Evolutionary conservation across 2,888 invertebrate genomes (phyloP), one percentile per base, ranked within the genome.

Genomic region (Acronicta psi): DNA sequence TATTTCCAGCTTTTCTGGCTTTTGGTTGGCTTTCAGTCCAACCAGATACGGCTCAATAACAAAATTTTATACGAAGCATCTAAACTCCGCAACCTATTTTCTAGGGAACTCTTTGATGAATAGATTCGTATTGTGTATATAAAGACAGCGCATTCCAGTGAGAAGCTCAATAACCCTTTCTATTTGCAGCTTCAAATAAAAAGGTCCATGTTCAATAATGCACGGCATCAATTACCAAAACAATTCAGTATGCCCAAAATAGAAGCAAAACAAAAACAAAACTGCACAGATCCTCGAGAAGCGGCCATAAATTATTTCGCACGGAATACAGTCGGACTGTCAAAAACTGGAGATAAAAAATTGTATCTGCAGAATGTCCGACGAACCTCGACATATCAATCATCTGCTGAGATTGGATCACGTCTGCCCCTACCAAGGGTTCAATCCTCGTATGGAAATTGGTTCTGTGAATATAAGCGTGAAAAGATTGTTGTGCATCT

Each of bases 341-440:
- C 84, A 84, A 82, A 86, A 85, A 72, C 64, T 72, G 67, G 75
- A 80, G 80, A 82, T 84, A 85, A 87, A 88, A 87, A 74, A 74
- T 69, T 59, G 72, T 58, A 61, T 64, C 64, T 59, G 58, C 57
- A 82, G 81, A 76, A 81, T 75, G 75, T 71, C 73, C 73, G 67
- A 50, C 71, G 63, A 73, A 61, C 64, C 77, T 68, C 77, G 75
- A 79, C 82, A 69, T 84, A 88, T 89, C 89, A 86, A 87, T 89
- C 88, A 88, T 80, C 70, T 67, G 59, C 71, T 55, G 82, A 82
- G 85, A 87, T 87, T 86, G 87, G 82, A 85, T 86, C 86, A 86
- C 85, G 86, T 86, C 76, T 71, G 69, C 54, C 59, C 61, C 66
- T 71, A 64, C 71, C 68, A 69, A 49, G 58, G 62, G 61, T 56